Evolutionary conservation across 1,140 invertebrate species (phyloP), one percentile per base, ranked within the genome.

Genomic region (Drosophila simulans): DNA sequence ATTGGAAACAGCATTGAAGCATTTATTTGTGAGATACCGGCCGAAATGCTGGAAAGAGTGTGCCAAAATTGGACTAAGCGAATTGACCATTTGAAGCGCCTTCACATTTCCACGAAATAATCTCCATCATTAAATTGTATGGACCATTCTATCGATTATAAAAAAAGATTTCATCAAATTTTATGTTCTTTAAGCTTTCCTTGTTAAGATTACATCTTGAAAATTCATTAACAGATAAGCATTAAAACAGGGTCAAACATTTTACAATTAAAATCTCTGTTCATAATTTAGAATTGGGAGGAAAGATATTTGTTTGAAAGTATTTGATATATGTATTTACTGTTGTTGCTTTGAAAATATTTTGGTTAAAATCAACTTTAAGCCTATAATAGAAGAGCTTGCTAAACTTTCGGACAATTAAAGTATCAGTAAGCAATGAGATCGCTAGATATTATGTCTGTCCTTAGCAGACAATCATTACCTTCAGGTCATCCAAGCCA

Each of bases 401-500:
- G 7, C n/a, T 40, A 40, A 15, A n/a, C 39, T 8, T 2, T 42
- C 10, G n/a, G 31, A 31, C 31, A 31, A 15, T 15, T 10, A 8
- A 42, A 42, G n/a, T 42, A 10, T 42, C 39, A 15, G 39, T 42
- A 15, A 25, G 45, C 22, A 46, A 22, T 22, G 5, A 46, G 25
- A 25, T 13, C 25, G 7, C 7, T 25, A 45, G 22, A 46, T n/a
- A 13, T 5, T 5, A 25, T 8, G n/a, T 31, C n/a, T 62, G 35
- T 37, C 40, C 37, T 57, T 35, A 75, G 35, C 71, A 75, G 46
- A 75, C 72, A 45, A 75, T 75, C 53, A 65, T 76, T 27, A 76
- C 60, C 35, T 76, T 76, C 4, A 76, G 52, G 37, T 76, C 72
- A 53, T 76, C 72, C 31, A 76, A 53, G 25, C 46, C 66, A 31